Evolutionary conservation across 2,113 vertebrate species (phyloP).

Genomic region (Festucalex cinctus): DNA sequence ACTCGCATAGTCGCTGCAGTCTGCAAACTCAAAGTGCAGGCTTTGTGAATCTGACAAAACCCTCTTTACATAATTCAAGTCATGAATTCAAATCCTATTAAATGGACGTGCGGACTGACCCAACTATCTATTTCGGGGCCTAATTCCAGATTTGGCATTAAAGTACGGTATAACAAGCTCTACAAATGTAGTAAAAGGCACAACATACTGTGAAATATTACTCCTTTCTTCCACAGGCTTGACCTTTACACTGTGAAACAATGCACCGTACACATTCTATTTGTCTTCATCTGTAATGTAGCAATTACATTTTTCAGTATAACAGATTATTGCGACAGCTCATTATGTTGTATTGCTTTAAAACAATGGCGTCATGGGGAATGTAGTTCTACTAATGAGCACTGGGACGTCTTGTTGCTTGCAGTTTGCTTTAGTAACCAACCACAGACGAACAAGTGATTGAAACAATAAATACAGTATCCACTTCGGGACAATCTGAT

Average conservation of each 20-base stretch:
- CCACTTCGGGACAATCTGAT: too few species aligned
- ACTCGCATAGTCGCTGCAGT: neutral
- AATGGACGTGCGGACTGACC: slow-evolving; percentile 10
- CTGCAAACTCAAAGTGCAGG: neutral
- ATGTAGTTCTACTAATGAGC: neutral
- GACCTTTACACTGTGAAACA: neutral
- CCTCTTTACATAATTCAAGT: neutral
- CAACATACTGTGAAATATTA: neutral
- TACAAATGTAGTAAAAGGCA: neutral
- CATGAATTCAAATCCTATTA: slow-evolving; percentile 12
- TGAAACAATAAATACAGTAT: neutral
- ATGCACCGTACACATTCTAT: neutral
- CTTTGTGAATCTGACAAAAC: neutral
- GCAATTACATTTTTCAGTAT: neutral
- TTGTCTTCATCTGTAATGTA: neutral
- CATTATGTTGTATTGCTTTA: neutral
- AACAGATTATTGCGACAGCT: neutral
- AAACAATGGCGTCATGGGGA: neutral
- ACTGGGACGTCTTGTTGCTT: neutral
- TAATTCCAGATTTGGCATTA: slow-evolving; percentile 15
- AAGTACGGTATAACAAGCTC: neutral
- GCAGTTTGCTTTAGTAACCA: neutral
- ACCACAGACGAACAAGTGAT: neutral
- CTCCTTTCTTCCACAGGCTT: neutral
- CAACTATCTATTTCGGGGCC: slow-evolving; percentile 29